Evolutionary conservation across 2,888 invertebrate genomes (phyloP).

Genomic region (Pyrgus malvae): DNA sequence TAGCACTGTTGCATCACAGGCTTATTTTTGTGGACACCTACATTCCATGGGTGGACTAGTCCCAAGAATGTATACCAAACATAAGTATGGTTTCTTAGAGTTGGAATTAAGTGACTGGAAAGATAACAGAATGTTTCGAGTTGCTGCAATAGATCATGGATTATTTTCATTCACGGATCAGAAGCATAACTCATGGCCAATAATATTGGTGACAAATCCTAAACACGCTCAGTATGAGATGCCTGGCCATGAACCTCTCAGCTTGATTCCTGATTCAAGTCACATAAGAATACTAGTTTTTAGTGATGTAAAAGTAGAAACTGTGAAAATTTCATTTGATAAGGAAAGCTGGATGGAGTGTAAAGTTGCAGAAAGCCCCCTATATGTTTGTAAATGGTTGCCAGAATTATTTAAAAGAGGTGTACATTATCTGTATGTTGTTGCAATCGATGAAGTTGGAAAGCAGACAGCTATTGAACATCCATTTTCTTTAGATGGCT

Average conservation of each 20-base stretch:
- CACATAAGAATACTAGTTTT: slow-evolving; percentile 92
- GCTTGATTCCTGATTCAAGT: slow-evolving; percentile 85
- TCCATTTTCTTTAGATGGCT: slow-evolving; percentile 90
- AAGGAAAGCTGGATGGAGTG: slow-evolving; percentile 84
- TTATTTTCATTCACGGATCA: slow-evolving; percentile 92
- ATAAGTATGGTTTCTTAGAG: slow-evolving; percentile 91
- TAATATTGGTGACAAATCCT: slow-evolving; percentile 94
- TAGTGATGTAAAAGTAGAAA: slow-evolving; percentile 84
- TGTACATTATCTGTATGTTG: slow-evolving; percentile 85
- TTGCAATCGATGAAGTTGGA: slow-evolving; percentile 81
- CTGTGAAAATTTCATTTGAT: slow-evolving; percentile 86
- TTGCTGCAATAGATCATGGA: slow-evolving; percentile 94
- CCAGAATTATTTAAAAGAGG: slow-evolving; percentile 84
- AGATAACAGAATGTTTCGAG: slow-evolving; percentile 91
- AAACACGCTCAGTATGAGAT: slow-evolving; percentile 89
- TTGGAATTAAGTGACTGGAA: slow-evolving; percentile 97
- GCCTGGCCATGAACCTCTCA: slow-evolving; percentile 87
- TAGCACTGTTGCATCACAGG: slow-evolving; percentile 83
- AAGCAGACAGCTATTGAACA: slow-evolving; percentile 83
- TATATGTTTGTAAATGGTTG: slow-evolving; percentile 89
- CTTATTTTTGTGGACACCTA: slow-evolving; percentile 94
- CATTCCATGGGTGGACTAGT: slow-evolving; percentile 91
- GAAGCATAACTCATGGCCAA: slow-evolving; percentile 89
- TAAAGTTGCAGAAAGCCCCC: slow-evolving; percentile 82
- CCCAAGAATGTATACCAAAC: slow-evolving; percentile 92